phyloP scores from a whole-genome alignment of 2,888 invertebrate genomes.

The Stenoptilia bipunctidactyla region DNA sequence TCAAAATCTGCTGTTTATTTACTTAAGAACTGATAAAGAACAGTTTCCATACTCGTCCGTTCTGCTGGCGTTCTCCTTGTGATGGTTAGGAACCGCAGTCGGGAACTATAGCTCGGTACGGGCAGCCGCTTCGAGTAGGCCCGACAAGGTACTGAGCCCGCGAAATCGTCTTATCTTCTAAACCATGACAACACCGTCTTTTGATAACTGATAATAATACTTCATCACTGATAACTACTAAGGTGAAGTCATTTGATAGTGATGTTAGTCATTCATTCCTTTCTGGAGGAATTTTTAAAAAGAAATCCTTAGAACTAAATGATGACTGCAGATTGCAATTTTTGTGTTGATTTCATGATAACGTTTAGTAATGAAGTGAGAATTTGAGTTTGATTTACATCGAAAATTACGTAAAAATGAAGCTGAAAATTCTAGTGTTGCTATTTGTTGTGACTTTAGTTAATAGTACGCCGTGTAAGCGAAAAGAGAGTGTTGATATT shows the following conservation, averaged over 20 bases:
- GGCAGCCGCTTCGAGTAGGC: not conserved
- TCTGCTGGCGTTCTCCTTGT: not conserved
- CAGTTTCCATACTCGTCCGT: not conserved
- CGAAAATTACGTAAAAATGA: no score
- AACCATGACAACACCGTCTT: conserved; percentile 30
- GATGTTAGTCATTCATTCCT: no score
- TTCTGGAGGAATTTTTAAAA: no score
- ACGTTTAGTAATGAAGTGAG: no score
- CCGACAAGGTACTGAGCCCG: not conserved
- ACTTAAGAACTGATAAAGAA: not conserved
- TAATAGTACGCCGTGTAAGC: conserved; percentile 31
- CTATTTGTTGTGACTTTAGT: conserved; percentile 17
- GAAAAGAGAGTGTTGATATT: conserved; percentile 43
- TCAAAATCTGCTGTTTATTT: not conserved
- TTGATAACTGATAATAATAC: not conserved
- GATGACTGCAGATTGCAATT: no score
- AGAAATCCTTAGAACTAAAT: no score
- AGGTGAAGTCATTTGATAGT: no score
- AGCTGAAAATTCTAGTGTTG: no score
- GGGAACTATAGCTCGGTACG: not conserved
- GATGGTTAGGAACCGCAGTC: not conserved
- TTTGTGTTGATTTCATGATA: no score
- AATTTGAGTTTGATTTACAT: no score
- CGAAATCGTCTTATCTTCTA: not conserved
- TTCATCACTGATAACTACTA: not conserved